phyloP scores from a whole-genome alignment of 2,797 vertebrate genomes.

The Acipenser oxyrinchus region DNA sequence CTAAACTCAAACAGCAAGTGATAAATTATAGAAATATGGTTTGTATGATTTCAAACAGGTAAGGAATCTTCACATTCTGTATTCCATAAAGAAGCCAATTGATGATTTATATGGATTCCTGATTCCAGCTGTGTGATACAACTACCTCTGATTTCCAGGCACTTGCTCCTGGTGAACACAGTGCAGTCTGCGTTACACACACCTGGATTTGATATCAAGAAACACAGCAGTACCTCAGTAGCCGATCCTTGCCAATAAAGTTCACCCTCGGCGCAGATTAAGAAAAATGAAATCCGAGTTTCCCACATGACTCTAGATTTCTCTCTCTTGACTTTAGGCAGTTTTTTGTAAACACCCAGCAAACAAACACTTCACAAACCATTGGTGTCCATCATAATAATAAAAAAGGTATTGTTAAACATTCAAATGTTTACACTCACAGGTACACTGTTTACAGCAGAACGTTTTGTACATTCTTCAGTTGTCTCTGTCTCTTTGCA shows the following conservation, averaged over 20 bases:
- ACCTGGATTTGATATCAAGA: constrained; percentile 4
- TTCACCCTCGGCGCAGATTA: not conserved
- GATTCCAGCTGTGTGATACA: no score
- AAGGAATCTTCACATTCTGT: no score
- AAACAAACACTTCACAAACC: not conserved
- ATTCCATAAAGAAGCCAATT: no score
- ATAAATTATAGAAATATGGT: no score
- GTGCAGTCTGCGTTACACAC: not conserved
- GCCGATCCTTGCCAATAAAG: not conserved
- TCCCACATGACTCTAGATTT: not conserved
- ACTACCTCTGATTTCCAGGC: no score
- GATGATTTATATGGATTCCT: no score
- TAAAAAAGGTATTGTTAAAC: not conserved
- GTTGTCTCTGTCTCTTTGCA: not conserved
- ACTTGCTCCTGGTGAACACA: no score
- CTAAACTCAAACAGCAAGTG: no score
- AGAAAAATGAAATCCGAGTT: constrained; percentile 2
- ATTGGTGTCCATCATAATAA: not conserved
- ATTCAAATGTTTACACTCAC: not conserved
- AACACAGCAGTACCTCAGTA: not conserved
- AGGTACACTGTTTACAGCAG: not conserved
- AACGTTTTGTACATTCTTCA: not conserved
- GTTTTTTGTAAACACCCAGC: not conserved
- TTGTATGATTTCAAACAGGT: no score
- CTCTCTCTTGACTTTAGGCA: not conserved